phyloP scores from a whole-genome alignment of 1,140 invertebrate genomes.

The Asbolus verrucosus region DNA sequence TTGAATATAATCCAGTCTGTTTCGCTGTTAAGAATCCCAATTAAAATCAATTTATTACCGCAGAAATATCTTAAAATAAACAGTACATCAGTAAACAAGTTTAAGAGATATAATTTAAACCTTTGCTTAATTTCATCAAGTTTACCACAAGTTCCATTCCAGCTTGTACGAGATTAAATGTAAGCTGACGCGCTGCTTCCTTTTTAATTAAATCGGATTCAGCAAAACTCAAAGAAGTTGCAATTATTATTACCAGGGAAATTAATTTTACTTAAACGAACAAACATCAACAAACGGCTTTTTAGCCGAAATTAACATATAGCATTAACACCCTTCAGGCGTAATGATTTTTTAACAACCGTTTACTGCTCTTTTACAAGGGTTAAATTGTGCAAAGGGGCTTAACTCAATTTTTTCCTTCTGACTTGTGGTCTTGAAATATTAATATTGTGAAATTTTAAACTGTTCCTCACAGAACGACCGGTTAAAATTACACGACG shows the following conservation, averaged over 20 bases:
- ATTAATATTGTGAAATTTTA: too few species aligned
- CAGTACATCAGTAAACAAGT: slow-evolving; percentile 29
- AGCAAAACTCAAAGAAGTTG: slow-evolving; percentile 25
- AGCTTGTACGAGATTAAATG: slow-evolving; percentile 27
- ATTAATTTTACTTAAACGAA: slow-evolving; percentile 14
- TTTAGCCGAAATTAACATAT: background rate
- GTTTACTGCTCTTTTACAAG: too few species aligned
- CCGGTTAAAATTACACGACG: slow-evolving; percentile 23
- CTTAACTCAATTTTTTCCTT: too few species aligned
- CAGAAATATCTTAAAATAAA: slow-evolving; percentile 17
- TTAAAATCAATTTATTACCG: slow-evolving; percentile 31
- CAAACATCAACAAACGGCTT: background rate
- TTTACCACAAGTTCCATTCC: slow-evolving; percentile 22
- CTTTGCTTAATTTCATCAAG: slow-evolving; percentile 37
- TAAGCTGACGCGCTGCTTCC: slow-evolving; percentile 26
- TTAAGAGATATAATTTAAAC: slow-evolving; percentile 31
- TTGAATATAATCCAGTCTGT: too few species aligned
- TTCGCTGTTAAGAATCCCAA: background rate
- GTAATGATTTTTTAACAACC: too few species aligned
- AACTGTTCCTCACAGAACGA: too few species aligned
- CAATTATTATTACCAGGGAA: slow-evolving; percentile 16
- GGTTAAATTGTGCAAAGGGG: too few species aligned
- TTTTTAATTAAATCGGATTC: slow-evolving; percentile 29
- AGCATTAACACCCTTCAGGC: too few species aligned
- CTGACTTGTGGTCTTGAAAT: too few species aligned